Base-by-base conservation (phyloP, 2,797 vertebrate genomes). In the Molossus molossus region DNA sequence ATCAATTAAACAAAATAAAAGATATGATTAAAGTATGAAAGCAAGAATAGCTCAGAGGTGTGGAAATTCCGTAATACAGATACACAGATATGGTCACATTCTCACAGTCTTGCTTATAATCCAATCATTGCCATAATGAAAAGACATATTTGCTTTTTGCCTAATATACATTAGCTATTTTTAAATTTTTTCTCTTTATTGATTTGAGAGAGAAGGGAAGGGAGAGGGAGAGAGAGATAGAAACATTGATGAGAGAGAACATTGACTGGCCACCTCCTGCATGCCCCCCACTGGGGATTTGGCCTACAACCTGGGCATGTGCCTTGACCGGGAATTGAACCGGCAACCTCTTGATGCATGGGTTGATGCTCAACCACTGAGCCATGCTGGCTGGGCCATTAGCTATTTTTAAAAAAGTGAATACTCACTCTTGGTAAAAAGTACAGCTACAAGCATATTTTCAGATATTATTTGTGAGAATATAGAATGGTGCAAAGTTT, bases 1-100 rank as follows among this genome's bases (percentile, higher is more conserved):
- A 58, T 76, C 27, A 89, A 82, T 50, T 76, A 82, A 90, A 77
- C 25, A 75, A 25, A 81, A 13, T 70, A 53, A 76, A 79, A 70
- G 45, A 9, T 64, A 40, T 83, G 37, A 33, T 76, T 2, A 25
- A 2, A 27, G 5, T 20, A 45, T 65, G 15, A 14, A 27, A 76
- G 33, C 57, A 67, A 62, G 45, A 48, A n/a, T 12, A 90, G 14
- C 7, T 62, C 62, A 33, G 9, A 90, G 62, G 80, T 55, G 4
- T 20, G 4, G 15, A 62, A 80, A 69, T 82, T 55, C 50, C 12
- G 50, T 5, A 45, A 45, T 53, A 53, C 50, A 10, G 50, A 48
- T 27, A 73, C 23, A 37, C 33, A 53, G 17, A n/a, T 11, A 10
- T 11, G 53, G 13, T 64, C 21, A 12, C 17, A 25, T 5, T 53